These are phyloP conservation scores for Macrotis lagotis DNA, from an alignment of 2,113 vertebrate genomes.

Conservation along the genomic window DNA sequence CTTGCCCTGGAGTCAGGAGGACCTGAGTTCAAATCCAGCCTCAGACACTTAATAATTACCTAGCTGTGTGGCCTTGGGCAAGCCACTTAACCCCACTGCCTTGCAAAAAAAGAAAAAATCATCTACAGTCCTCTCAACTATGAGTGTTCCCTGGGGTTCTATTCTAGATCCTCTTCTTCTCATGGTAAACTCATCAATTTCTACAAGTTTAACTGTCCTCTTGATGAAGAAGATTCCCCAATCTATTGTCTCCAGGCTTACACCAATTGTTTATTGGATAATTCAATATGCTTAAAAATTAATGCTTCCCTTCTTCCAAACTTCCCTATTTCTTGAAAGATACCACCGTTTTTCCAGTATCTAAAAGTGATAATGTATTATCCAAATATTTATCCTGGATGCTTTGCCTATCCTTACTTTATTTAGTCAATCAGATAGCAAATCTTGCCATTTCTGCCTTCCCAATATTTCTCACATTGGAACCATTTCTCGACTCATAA, in stretches of 20 bases:
- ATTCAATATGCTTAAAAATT: background rate
- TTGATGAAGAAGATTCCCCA: background rate
- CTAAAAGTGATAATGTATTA: background rate
- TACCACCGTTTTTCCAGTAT: background rate
- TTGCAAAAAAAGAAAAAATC: no score
- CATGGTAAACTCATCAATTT: background rate
- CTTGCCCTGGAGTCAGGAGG: no score
- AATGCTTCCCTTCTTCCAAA: background rate
- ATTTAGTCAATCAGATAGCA: background rate
- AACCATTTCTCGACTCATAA: no score
- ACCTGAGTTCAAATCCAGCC: no score
- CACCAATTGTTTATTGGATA: background rate
- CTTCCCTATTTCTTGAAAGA: background rate
- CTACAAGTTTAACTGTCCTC: background rate
- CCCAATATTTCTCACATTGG: background rate
- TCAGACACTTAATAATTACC: no score
- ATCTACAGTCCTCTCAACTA: background rate
- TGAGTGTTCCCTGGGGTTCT: background rate
- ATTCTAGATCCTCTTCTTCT: background rate
- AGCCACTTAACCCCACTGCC: no score
- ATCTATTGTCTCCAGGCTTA: background rate
- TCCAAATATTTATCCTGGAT: background rate
- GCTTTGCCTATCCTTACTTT: background rate
- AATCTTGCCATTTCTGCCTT: background rate
- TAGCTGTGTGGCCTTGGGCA: no score